A percentile compares a stretch with the other conserved stretches of the same genome.
Conservation (phyloP, 2,797 vertebrate genomes). For the Crenuchus spilurus region DNA sequence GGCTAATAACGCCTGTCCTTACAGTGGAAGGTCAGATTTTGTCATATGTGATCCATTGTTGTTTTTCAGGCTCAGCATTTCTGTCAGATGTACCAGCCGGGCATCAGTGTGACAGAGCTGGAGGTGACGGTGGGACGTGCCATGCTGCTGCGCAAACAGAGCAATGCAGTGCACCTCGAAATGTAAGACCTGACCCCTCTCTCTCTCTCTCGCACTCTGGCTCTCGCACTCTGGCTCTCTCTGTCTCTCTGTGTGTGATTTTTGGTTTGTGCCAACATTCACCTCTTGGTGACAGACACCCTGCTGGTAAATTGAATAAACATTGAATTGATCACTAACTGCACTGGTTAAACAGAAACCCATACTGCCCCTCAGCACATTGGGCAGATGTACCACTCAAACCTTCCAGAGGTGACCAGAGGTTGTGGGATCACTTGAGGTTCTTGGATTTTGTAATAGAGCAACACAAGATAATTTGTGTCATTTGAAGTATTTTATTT, state of each 20-base stretch:
- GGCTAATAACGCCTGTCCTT: not conserved
- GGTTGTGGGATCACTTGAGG: not conserved
- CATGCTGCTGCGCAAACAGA: conserved; percentile 81
- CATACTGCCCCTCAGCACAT: conserved; percentile 8
- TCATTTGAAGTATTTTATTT: too few relatives aligned
- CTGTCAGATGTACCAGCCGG: conserved; percentile 91
- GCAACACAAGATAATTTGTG: not conserved
- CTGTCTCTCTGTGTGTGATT: conserved; percentile 21
- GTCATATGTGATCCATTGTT: too few relatives aligned
- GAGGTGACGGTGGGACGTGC: conserved; percentile 87
- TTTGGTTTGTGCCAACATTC: conserved; percentile 35
- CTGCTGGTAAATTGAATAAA: conserved; percentile 66
- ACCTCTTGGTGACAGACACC: conserved; percentile 27
- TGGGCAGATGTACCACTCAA: not conserved
- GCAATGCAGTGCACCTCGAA: conserved; percentile 74
- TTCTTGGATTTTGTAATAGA: not conserved
- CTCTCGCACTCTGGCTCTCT: not conserved
- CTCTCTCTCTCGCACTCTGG: not conserved
- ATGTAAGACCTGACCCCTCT: conserved; percentile 74
- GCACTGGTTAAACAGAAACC: conserved; percentile 59
- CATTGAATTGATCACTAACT: conserved; percentile 65
- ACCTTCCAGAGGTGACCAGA: not conserved
- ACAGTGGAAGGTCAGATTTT: not conserved
- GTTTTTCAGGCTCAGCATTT: conserved; percentile 85
- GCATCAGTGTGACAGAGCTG: conserved; percentile 82